These are phyloP conservation scores for Zaprionus camerounensis DNA, from an alignment of 1,140 invertebrate species.

Conservation along the genomic window DNA sequence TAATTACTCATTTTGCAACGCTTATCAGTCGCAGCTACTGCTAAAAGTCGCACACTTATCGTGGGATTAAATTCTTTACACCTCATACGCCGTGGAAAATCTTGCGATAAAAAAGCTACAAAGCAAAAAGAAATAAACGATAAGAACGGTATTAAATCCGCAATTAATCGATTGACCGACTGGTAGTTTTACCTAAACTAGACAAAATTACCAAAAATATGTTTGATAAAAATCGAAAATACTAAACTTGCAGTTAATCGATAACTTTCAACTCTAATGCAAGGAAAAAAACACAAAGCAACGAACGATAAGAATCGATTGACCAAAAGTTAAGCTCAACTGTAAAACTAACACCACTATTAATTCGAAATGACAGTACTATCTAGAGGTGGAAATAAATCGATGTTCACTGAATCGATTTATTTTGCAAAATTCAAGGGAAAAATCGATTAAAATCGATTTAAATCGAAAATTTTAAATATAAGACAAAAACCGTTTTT, in stretches of 20 bases:
- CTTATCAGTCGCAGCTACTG: slow-evolving; percentile 35
- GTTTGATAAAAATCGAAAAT: too few relatives aligned
- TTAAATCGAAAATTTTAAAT: too few relatives aligned
- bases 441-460: too few relatives aligned
- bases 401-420: too few relatives aligned
- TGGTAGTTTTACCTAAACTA: neutral
- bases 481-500: too few relatives aligned
- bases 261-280: too few relatives aligned
- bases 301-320: neutral
- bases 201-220: too few relatives aligned
- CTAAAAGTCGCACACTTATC: slow-evolving; percentile 47
- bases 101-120: neutral
- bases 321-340: neutral
- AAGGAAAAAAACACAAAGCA: too few relatives aligned
- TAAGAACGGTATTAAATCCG: neutral
- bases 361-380: too few relatives aligned
- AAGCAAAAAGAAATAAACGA: neutral
- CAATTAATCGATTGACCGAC: slow-evolving; percentile 1
- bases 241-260: too few relatives aligned
- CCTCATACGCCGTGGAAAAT: neutral
- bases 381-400: too few relatives aligned
- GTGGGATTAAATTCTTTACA: slow-evolving; percentile 67
- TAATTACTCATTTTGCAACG: slow-evolving; percentile 12
- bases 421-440: too few relatives aligned
- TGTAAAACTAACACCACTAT: neutral